Percentiles rank a stretch among this genome's conserved stretches.
phyloP scores from a whole-genome alignment of 2,113 vertebrate genomes.

The Zosterops lateralis region DNA sequence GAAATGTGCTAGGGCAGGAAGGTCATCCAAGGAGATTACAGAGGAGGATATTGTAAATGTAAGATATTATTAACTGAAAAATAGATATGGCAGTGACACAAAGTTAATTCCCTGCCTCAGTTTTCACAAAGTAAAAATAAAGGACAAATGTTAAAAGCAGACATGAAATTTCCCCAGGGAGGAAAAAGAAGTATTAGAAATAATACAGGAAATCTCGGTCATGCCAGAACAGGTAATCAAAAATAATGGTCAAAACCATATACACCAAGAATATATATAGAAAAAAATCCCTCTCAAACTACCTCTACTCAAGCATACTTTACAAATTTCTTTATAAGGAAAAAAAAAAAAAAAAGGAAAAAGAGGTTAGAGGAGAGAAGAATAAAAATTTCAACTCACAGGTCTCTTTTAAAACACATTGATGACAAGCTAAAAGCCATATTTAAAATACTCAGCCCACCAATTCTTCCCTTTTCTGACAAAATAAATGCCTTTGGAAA shows the following conservation, averaged over 20 bases:
- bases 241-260: constrained; percentile 67
- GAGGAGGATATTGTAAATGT: constrained; percentile 51
- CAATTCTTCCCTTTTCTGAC: neutral
- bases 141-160: constrained; percentile 67
- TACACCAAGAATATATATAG: constrained; percentile 31
- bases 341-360: neutral
- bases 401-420: neutral
- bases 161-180: constrained; percentile 71
- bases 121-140: constrained; percentile 70
- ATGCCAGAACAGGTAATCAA: constrained; percentile 73
- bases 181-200: constrained; percentile 70
- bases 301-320: constrained; percentile 8
- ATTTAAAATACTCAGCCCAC: constrained; percentile 24
- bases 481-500: constrained; percentile 15
- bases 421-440: constrained; percentile 30
- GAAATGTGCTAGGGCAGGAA: constrained; percentile 17
- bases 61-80: constrained; percentile 66
- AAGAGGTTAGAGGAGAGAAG: neutral
- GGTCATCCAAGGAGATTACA: constrained; percentile 36
- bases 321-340: constrained; percentile 3
- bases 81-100: constrained; percentile 53
- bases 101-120: constrained; percentile 64
- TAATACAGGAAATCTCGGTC: constrained; percentile 70
- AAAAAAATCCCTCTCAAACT: neutral
- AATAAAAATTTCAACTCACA: constrained; percentile 17